Base-by-base conservation (phyloP, 1,140 invertebrate species). In the Littorina saxatilis region DNA sequence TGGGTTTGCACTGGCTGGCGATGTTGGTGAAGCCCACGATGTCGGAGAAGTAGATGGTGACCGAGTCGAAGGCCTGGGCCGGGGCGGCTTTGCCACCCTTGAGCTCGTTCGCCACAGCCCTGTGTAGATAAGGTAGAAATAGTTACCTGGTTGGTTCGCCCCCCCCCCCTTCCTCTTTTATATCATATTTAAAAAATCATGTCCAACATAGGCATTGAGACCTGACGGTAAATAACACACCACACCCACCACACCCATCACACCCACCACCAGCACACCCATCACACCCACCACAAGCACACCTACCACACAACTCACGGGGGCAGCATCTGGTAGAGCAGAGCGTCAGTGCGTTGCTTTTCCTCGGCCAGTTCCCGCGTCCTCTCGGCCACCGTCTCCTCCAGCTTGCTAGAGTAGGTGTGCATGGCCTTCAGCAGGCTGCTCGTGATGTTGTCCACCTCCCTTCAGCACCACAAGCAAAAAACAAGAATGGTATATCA, bases 351-450 rank as follows among this genome's bases (percentile, higher is more conserved):
- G 92, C 97, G 97, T 92, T 96, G 97, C 92, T 97, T 97, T 92
- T 98, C 97, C 93, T 97, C 95, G 87, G 97, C 96, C 80, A 98
- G 92, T 89, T 98, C 96, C 82, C 96, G 96, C 4, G 97, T 98
- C 83, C 97, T 93, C 88, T 98, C 61, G 50, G 96, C 94, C 85
- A 98, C 97, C 29, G 98, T 90, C 87, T 97, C 96, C 91, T 98
- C 97, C 89, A 98, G 92, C 93, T 98, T 98, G 91, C 97, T 97
- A 11, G 96, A 97, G 92, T 98, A 98, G 90, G 98, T 97, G 91
- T 98, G 97, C 85, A 98, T 93, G 96, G 98, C 97, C 94, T 97
- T 96, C 89, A 98, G 97, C 97, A 98, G 98, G 29, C 96, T 97
- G 90, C 98, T 97, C 35, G 98, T 96, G 86, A 98, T 97, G n/a